These are phyloP conservation scores for Bombus difficillimus DNA, from an alignment of 1,140 invertebrate species.

Conservation along the genomic window DNA sequence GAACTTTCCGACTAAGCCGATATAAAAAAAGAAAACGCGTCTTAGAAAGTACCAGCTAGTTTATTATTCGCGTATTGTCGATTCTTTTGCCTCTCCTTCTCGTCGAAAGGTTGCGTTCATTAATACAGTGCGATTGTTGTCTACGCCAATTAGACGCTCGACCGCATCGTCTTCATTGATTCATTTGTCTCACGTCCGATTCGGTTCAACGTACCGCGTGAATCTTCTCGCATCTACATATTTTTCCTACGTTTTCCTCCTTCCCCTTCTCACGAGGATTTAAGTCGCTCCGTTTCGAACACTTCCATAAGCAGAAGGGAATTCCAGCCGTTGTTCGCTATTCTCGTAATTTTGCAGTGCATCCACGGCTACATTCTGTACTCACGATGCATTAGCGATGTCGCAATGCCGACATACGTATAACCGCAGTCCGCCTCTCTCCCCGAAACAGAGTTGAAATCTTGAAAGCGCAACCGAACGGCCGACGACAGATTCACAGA, in stretches of 20 bases:
- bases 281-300: slow-evolving; percentile 1
- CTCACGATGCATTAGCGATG: slow-evolving; percentile 66
- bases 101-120: slow-evolving; percentile 25
- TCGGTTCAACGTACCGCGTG: slow-evolving; percentile 13
- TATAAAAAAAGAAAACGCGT: background rate
- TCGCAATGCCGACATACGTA: slow-evolving; percentile 46
- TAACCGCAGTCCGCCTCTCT: background rate
- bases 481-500: slow-evolving; percentile 8
- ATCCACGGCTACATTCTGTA: slow-evolving; percentile 55
- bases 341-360: slow-evolving; percentile 60
- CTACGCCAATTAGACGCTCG: slow-evolving; percentile 42
- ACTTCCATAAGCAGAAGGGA: slow-evolving; percentile 41
- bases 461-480: slow-evolving; percentile 37
- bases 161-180: background rate
- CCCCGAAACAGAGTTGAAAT: slow-evolving; percentile 48
- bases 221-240: background rate
- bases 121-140: slow-evolving; percentile 32
- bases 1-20: background rate
- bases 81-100: background rate
- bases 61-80: background rate
- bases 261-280: background rate
- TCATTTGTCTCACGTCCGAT: slow-evolving; percentile 19
- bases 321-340: slow-evolving; percentile 40
- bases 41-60: background rate
- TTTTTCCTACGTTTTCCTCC: background rate